Evolutionary conservation across 35 echinoderm and acorn worm species (phyloP).

Genomic region (Heliocidaris erythrogramma): DNA sequence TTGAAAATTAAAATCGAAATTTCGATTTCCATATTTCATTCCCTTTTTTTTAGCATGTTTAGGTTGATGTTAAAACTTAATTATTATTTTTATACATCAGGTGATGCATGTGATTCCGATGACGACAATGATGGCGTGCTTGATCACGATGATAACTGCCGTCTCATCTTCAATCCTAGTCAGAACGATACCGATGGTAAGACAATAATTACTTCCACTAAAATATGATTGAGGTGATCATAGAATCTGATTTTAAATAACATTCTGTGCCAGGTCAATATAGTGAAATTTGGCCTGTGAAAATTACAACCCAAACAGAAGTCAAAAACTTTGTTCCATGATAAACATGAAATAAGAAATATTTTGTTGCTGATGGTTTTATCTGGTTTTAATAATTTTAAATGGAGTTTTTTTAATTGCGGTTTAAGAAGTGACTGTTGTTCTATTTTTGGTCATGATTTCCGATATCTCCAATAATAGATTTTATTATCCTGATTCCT

Average conservation of each 20-base stretch:
- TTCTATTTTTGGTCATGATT: neutral
- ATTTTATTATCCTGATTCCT: slow-evolving; percentile 4
- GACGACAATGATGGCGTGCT: slow-evolving; percentile 94
- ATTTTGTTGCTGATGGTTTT: neutral
- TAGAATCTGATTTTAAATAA: neutral
- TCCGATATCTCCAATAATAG: neutral
- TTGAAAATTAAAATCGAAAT: too few relatives aligned
- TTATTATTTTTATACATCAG: slow-evolving; percentile 43
- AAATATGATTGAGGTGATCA: neutral
- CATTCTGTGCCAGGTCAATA: neutral
- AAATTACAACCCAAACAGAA: too few relatives aligned
- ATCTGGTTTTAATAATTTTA: neutral
- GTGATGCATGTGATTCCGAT: slow-evolving; percentile 94
- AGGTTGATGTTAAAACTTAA: neutral
- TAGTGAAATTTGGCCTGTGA: too few relatives aligned
- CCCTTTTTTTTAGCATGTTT: too few relatives aligned
- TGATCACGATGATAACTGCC: slow-evolving; percentile 87
- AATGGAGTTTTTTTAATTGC: neutral
- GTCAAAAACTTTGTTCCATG: neutral
- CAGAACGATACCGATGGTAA: slow-evolving; percentile 97
- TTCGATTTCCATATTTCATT: too few relatives aligned
- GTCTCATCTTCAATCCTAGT: slow-evolving; percentile 78
- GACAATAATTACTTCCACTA: neutral
- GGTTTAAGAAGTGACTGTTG: neutral
- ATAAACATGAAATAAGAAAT: neutral